A percentile compares a stretch with the other conserved stretches of the same genome.
Conservation (phyloP, 2,113 vertebrate genomes). For the Pseudorasbora parva region DNA sequence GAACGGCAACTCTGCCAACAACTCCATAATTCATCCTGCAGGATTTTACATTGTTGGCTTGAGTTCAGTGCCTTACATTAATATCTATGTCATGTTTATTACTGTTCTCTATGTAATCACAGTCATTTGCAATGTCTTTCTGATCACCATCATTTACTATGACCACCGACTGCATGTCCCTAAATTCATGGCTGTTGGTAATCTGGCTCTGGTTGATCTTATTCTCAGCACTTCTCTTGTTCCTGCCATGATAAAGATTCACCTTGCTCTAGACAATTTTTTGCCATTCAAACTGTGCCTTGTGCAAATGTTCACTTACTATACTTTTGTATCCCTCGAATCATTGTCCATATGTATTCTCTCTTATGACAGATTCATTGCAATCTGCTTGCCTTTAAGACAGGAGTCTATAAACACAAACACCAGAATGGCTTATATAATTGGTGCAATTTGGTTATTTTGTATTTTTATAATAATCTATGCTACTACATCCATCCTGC, state of each 20-base stretch:
- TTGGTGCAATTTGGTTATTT: constrained; percentile 58
- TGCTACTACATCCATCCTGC: constrained; percentile 50
- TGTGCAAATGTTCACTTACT: constrained; percentile 69
- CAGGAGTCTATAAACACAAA: constrained; percentile 68
- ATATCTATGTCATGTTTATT: constrained; percentile 69
- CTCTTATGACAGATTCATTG: constrained; percentile 71
- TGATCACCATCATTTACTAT: constrained; percentile 64
- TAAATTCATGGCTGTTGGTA: constrained; percentile 70
- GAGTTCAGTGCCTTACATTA: constrained; percentile 50
- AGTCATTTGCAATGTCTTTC: constrained; percentile 63
- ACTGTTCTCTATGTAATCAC: constrained; percentile 63
- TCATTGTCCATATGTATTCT: constrained; percentile 67
- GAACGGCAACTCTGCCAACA: constrained; percentile 45
- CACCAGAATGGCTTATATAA: constrained; percentile 61
- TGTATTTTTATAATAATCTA: accelerated
- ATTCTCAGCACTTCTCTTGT: constrained; percentile 63
- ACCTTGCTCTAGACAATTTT: constrained; percentile 66
- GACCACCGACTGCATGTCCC: constrained; percentile 66
- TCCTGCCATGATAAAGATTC: constrained; percentile 70
- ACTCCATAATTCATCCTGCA: constrained; percentile 67
- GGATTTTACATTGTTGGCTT: constrained; percentile 72
- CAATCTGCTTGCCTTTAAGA: constrained; percentile 72
- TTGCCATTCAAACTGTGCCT: constrained; percentile 67
- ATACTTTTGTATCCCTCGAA: constrained; percentile 56
- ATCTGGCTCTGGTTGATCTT: constrained; percentile 69